phyloP scores from a whole-genome alignment of 1,140 invertebrate species.

The Drosophila ercepeae region DNA sequence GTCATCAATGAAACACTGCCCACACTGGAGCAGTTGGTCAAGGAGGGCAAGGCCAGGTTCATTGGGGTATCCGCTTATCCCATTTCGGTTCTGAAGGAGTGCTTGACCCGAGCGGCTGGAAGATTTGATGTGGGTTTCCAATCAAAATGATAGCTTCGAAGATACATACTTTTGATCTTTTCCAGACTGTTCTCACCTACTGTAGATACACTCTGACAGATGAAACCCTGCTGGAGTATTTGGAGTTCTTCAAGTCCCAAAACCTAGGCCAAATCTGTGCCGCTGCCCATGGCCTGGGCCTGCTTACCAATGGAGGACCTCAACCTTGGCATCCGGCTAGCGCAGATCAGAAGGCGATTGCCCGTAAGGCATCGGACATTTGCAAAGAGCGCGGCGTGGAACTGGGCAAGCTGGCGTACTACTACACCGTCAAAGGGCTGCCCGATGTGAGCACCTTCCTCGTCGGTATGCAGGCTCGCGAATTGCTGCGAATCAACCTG shows the following conservation, averaged over 20 bases:
- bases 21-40: conserved; percentile 89
- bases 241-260: conserved; percentile 89
- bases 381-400: conserved; percentile 89
- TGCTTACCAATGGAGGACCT: conserved; percentile 90
- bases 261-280: conserved; percentile 93
- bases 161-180: too few species aligned
- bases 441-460: conserved; percentile 87
- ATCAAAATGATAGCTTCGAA: too few species aligned
- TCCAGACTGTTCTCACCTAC: conserved; percentile 91
- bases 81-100: conserved; percentile 89
- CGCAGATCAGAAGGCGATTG: conserved; percentile 87
- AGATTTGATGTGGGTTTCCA: conserved; percentile 63
- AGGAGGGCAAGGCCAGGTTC: conserved; percentile 90
- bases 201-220: conserved; percentile 92
- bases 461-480: conserved; percentile 88
- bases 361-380: conserved; percentile 86
- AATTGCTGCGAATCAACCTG: conserved; percentile 87
- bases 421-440: conserved; percentile 86
- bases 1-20: conserved; percentile 95
- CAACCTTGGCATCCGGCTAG: conserved; percentile 93
- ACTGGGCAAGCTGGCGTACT: conserved; percentile 89
- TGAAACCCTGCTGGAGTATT: conserved; percentile 89
- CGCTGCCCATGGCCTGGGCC: conserved; percentile 91
- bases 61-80: conserved; percentile 96
- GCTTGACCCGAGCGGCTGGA: conserved; percentile 86